These are phyloP conservation scores for Tipula unca DNA, from an alignment of 2,888 invertebrate genomes.

Conservation along the genomic window DNA sequence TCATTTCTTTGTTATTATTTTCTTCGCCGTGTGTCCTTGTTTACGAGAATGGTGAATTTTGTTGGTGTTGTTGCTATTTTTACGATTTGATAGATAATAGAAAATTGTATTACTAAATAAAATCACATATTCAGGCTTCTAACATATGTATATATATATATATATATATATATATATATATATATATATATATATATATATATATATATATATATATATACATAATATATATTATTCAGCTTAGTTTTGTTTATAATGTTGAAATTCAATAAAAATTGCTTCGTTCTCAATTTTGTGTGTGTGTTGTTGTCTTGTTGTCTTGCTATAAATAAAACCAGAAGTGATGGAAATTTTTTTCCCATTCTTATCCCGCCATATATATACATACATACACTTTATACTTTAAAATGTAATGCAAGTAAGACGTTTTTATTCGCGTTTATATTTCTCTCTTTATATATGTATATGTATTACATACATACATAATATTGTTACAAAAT, in stretches of 20 bases:
- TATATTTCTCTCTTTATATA: not conserved
- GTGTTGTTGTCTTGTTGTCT: not conserved
- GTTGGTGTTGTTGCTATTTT: not conserved
- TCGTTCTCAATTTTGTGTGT: not conserved
- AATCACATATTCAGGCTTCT: not conserved
- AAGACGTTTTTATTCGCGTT: not conserved
- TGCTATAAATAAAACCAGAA: not conserved
- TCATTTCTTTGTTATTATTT: not conserved
- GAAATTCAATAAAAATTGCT: not conserved
- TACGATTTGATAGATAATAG: constrained; percentile 14
- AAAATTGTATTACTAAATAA: not conserved
- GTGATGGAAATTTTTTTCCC: not conserved
- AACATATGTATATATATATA: too few relatives aligned
- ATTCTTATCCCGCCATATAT: not conserved
- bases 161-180: too few relatives aligned
- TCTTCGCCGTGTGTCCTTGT: not conserved
- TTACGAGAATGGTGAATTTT: not conserved
- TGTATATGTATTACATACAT: too few relatives aligned
- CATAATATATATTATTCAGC: not conserved
- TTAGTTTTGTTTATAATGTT: not conserved
- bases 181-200: too few relatives aligned
- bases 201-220: not conserved
- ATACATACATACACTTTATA: not conserved
- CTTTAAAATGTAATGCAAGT: not conserved
- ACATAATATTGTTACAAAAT: not conserved